Evolutionary conservation across 2,113 vertebrate species (phyloP).

Genomic region (Zapus hudsonius): DNA sequence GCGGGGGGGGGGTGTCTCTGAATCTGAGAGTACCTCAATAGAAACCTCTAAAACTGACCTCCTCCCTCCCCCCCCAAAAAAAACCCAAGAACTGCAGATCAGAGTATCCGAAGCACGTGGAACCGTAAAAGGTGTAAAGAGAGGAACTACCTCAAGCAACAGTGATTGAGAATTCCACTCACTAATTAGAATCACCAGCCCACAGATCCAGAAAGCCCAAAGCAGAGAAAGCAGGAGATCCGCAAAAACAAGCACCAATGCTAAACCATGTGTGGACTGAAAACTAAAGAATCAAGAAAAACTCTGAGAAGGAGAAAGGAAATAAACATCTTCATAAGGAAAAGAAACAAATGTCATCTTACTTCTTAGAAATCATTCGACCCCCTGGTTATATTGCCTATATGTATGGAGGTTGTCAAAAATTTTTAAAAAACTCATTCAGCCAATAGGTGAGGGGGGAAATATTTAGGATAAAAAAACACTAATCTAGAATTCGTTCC

Average conservation of each 20-base stretch:
- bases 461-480: not conserved
- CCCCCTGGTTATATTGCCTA: too few species aligned
- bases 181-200: too few species aligned
- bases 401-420: too few species aligned
- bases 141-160: too few species aligned
- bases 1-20: too few species aligned
- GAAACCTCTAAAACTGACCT: not conserved
- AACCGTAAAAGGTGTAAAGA: not conserved
- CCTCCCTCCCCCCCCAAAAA: too few species aligned
- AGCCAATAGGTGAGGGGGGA: not conserved
- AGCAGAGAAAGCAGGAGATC: not conserved
- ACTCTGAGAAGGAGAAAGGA: not conserved
- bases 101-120: too few species aligned
- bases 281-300: not conserved
- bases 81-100: too few species aligned
- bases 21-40: not conserved
- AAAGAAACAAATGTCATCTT: not conserved
- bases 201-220: too few species aligned
- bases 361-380: not conserved
- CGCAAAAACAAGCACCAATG: too few species aligned
- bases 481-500: not conserved
- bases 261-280: too few species aligned
- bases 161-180: too few species aligned
- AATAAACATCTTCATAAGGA: not conserved
- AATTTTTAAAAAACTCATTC: not conserved